Evolutionary conservation across 2,888 invertebrate genomes (phyloP), one percentile per base, ranked within the genome.

Genomic region (Patella depressa): DNA sequence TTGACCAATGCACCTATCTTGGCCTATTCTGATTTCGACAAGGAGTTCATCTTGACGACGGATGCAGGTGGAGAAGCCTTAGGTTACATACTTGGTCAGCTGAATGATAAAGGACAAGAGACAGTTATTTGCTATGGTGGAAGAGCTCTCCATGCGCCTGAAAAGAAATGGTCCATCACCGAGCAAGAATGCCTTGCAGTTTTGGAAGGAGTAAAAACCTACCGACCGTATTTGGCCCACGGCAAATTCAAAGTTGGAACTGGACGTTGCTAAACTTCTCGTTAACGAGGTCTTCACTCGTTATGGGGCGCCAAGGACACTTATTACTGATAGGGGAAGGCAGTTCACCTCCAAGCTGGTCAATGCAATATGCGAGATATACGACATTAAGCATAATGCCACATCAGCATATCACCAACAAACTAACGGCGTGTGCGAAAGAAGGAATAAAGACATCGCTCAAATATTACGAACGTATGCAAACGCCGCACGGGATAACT

Each of bases 171-270:
- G 72, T 59, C 74, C 5, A 79, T 81, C 2, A 78, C 82, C 14
- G 80, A 85, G 59, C 76, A 77, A 71, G 83, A 84, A 75, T 76
- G 79, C 24, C 71, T 84, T 54, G 84, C 84, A 14, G 59, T 83
- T 12, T 29, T 84, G 5, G 79, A 81, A 72, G 84, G 82, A 29
- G 75, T 85, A 15, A 80, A 80, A 69, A 59, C 78, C 7, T 84
- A 81, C 71, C 75, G 79, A 14, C 75, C 78, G 19, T 85, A 81
- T 72, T 75, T 85, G 14, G 74, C 82, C 24, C 59, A 80, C 57
- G 73, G 73, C 3, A 57, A 79, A 3, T 85, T 85, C 73, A 76
- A 75, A 1, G 79, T 82, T n/a, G 77, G 76, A 9, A 72, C 77
- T 24, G 75, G 80, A 55, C 72, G 76, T 78, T 12, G 78, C 78